Evolutionary conservation across 2,113 vertebrate species (phyloP), one percentile per base, ranked within the genome.

Genomic region (Boleophthalmus pectinirostris): DNA sequence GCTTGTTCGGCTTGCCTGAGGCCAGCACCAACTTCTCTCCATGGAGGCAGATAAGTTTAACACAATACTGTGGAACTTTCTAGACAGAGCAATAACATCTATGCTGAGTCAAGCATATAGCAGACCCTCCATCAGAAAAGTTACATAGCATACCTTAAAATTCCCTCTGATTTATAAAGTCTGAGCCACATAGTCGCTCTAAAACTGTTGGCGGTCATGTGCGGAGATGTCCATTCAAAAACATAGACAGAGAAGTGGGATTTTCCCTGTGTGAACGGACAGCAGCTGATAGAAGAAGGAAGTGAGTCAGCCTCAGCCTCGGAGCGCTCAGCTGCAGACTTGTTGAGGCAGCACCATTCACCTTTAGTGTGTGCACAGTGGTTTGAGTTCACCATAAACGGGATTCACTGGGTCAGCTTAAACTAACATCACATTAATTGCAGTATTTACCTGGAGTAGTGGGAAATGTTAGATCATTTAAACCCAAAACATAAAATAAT

Each of bases 231-330:
- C 21, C 23, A 58, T 53, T 81, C 49, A 70, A 46, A 75, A 68
- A 65, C 73, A 73, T 38, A 35, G 75, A 53, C 60, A 70, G 70
- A 82, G 9, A n/a, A 8, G 69, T 0, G 79, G 87, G 90, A 89
- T 87, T 82, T 92, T 85, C 87, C 90, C 65, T 25, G 76, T 63
- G 18, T 76, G 72, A 82, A 65, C 70, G 57, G 66, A 63, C 46
- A 79, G 45, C 88, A 88, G 82, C 88, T 91, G 91, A 89, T 90
- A 86, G 69, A 53, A 53, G 65, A 35, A 61, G 81, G 81, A 85
- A 79, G 87, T 92, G 89, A 92, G 86, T 92, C 91, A 92, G 81
- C 64, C 49, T 83, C 88, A 81, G 80, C 54, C 75, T 77, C 49
- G 33, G 74, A 80, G 79, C 68, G 82, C 70, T 85, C 70, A 70